Evolutionary conservation across 2,888 invertebrate species (phyloP), one percentile per base, ranked within the genome.

Genomic region (Parnassius mnemosyne): DNA sequence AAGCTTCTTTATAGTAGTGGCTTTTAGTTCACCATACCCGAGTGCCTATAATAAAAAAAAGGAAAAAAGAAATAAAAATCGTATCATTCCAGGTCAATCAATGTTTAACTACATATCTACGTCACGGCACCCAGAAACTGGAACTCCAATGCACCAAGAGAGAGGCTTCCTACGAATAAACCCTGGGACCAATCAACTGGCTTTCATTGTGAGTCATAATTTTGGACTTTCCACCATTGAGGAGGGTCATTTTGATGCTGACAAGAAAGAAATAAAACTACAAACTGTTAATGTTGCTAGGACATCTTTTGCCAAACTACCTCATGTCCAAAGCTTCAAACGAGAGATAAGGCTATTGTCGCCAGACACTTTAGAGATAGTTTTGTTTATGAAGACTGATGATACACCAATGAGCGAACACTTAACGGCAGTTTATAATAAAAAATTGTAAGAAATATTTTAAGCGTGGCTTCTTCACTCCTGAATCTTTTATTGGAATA

Each of bases 101-200:
- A 88, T 94, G 84, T 85, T 93, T 41, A 93, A 93, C 73, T 94
- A 89, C 69, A 71, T 76, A 3, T 92, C 93, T 0, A 80, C 79
- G 61, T 93, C 93, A 0, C 90, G 83, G 73, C 86, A 94, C 69
- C 90, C 93, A 0, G 87, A 87, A 42, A 92, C 85, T 44, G 85
- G 89, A 42, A 87, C 78, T 3, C 93, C 93, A 0, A 93, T 94
- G 93, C 94, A 94, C 72, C 86, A 93, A 58, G 94, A 94, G 74
- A 78, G 91, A 49, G 95, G 94, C 0, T 94, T 93, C 72, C 74
- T 94, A 9, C 89, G 93, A 57, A 88, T 94, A 53, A 91, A 93
- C 52, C 93, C 93, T 0, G 92, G 87, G 10, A 92, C 92, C 0
- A 87, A 90, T 12, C 77, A 92, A 46, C 71, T 94, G 0, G 87